Evolutionary conservation across 2,797 vertebrate species (phyloP).

Genomic region (Prionace glauca): DNA sequence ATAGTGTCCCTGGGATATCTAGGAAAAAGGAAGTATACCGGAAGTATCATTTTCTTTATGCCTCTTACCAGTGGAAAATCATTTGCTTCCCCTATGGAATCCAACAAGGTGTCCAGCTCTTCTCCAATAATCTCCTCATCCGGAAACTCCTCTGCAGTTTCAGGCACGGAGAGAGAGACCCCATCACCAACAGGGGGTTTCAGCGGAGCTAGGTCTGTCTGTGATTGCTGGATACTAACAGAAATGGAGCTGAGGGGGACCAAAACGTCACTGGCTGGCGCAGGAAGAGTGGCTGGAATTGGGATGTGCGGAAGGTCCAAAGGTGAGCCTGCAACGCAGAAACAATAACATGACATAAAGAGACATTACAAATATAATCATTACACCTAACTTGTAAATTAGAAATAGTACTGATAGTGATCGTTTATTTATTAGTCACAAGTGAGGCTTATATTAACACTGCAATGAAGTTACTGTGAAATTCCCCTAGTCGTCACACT

Average conservation of each 20-base stretch:
- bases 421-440: no score
- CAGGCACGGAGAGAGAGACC: constrained; percentile 61
- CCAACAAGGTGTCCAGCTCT: constrained; percentile 81
- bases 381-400: neutral
- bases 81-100: constrained; percentile 51
- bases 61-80: constrained; percentile 18
- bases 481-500: no score
- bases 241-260: constrained; percentile 46
- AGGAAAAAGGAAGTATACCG: no score
- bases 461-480: no score
- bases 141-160: constrained; percentile 62
- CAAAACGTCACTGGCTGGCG: constrained; percentile 65
- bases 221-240: neutral
- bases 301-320: constrained; percentile 73
- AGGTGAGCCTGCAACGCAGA: constrained; percentile 65
- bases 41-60: neutral
- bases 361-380: neutral
- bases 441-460: no score
- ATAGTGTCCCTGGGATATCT: neutral
- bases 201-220: neutral
- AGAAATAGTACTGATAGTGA: no score
- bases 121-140: constrained; percentile 80
- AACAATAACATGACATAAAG: neutral
- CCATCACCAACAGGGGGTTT: constrained; percentile 44
- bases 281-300: constrained; percentile 58